A percentile compares a stretch with the other conserved stretches of the same genome.
phyloP scores from a whole-genome alignment of 2,113 vertebrate species.

The Leptocoma aspasia region DNA sequence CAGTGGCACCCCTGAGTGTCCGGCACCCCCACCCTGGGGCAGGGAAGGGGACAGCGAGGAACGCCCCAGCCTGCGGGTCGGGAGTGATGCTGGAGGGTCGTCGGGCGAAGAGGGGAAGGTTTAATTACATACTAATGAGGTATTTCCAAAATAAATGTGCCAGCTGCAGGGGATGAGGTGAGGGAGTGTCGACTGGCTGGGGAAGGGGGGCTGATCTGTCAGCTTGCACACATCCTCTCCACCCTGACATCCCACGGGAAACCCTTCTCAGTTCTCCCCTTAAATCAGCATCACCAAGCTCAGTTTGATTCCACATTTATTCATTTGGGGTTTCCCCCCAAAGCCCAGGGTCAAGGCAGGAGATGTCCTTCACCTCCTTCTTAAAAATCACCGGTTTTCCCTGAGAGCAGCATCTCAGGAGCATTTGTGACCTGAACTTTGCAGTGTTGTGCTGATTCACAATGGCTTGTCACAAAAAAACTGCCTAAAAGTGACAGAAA shows the following conservation, averaged over 20 bases:
- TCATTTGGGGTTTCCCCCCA: background rate
- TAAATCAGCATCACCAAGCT: background rate
- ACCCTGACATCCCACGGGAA: background rate
- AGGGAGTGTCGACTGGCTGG: background rate
- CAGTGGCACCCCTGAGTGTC: accelerated
- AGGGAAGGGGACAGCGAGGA: background rate
- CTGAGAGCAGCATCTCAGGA: background rate
- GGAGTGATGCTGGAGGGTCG: background rate
- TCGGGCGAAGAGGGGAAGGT: background rate
- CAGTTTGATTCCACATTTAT: background rate
- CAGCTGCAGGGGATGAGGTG: background rate
- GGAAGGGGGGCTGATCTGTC: background rate
- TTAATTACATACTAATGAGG: background rate
- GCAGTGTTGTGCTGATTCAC: conserved; percentile 49
- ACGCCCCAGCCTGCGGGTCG: background rate
- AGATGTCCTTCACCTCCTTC: background rate
- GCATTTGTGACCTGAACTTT: conserved; percentile 18
- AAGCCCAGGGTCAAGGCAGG: background rate
- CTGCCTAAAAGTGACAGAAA: conserved; percentile 23
- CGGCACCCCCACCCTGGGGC: accelerated
- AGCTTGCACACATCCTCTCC: background rate
- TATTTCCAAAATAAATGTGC: background rate
- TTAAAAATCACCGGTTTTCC: background rate
- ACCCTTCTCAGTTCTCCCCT: background rate
- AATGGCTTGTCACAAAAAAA: conserved; percentile 1